Evolutionary conservation across 2,797 vertebrate genomes (phyloP).

Genomic region (Enteromius fasciolatus): DNA sequence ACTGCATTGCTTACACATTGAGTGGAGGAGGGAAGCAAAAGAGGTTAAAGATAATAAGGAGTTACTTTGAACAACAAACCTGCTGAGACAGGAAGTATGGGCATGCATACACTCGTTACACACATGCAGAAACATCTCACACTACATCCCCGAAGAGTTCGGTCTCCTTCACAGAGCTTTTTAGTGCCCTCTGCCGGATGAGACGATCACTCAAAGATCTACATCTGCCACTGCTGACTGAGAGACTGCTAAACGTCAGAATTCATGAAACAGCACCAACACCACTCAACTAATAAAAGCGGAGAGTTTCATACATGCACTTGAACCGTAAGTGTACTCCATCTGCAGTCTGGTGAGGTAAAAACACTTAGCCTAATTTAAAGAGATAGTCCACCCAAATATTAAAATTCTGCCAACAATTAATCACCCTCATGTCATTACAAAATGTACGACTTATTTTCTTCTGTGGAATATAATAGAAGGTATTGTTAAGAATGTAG

Average conservation of each 20-base stretch:
- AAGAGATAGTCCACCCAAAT: background rate
- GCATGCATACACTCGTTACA: background rate
- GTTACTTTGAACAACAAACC: conserved; percentile 27
- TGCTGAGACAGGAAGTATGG: background rate
- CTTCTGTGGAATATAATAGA: background rate
- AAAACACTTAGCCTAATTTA: background rate
- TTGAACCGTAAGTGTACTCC: background rate
- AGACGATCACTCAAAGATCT: background rate
- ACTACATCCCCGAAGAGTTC: conserved; percentile 11
- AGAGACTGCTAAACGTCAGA: background rate
- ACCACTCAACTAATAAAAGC: background rate
- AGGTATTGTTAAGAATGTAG: background rate
- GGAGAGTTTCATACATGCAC: background rate
- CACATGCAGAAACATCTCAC: background rate
- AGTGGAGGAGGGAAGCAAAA: conserved; percentile 1
- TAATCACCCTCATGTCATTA: too few relatives aligned
- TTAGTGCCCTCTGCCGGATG: conserved; percentile 34
- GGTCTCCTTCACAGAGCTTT: conserved; percentile 19
- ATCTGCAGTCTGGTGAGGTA: background rate
- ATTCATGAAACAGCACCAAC: background rate
- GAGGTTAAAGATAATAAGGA: conserved; percentile 33
- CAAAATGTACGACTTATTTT: background rate
- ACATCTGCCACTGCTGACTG: background rate
- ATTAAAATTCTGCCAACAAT: background rate
- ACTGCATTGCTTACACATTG: conserved; percentile 12